phyloP scores from a whole-genome alignment of 2,888 invertebrate genomes.

The Mayetiola destructor region DNA sequence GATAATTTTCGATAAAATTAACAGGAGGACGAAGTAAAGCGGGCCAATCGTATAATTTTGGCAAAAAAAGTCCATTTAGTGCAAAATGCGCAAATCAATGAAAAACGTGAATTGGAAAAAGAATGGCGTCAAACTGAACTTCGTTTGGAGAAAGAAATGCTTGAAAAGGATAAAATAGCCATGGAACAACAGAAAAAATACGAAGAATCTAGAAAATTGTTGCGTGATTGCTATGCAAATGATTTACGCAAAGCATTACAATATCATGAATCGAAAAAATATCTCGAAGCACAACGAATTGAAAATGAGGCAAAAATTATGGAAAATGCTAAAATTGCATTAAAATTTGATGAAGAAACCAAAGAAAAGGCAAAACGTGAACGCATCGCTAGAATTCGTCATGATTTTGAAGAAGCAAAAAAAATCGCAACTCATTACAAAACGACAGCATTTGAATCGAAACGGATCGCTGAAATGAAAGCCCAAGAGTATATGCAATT shows the following conservation, averaged over 20 bases:
- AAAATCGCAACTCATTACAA: conserved; percentile 31
- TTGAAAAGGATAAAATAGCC: conserved; percentile 27
- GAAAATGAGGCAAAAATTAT: conserved; percentile 31
- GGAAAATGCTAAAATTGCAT: conserved; percentile 25
- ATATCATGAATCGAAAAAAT: conserved; percentile 29
- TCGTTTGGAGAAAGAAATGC: conserved; percentile 30
- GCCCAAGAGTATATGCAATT: conserved; percentile 31
- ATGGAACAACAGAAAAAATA: conserved; percentile 28
- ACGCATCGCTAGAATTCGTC: conserved; percentile 28
- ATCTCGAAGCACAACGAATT: conserved; percentile 31
- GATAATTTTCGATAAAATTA: background rate
- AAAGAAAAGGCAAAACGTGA: conserved; percentile 25
- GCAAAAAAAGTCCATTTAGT: conserved; percentile 76
- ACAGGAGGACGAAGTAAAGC: conserved; percentile 51
- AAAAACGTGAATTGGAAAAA: conserved; percentile 35
- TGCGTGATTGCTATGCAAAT: conserved; percentile 28
- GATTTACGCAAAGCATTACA: conserved; percentile 30
- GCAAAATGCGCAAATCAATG: conserved; percentile 65
- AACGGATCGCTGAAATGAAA: conserved; percentile 31
- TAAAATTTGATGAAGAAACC: conserved; percentile 28
- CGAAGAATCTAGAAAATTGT: conserved; percentile 23
- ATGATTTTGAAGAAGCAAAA: conserved; percentile 28
- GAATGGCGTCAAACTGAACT: conserved; percentile 30
- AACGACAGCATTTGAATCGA: conserved; percentile 31
- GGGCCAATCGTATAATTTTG: conserved; percentile 61